Evolutionary conservation across 2,888 invertebrate species (phyloP), one percentile per base, ranked within the genome.

Genomic region (Empis livida): DNA sequence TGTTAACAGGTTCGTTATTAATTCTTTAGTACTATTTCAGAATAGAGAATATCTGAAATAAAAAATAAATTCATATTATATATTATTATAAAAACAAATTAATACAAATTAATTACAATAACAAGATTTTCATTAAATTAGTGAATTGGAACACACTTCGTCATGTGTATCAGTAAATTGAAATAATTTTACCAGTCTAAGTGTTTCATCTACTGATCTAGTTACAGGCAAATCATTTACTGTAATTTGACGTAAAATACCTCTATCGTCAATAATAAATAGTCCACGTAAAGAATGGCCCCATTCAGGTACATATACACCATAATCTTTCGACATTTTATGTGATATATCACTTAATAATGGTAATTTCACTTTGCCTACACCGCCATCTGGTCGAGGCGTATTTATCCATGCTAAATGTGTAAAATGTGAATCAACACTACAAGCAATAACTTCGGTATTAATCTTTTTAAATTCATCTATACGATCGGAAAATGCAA

Each of bases 221-320:
- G 87, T 87, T 13, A 89, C 88, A 1, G 92, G 91, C 52, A 92
- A 74, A 72, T 93, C 92, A 70, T 92, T 93, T 87, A 92, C 90
- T 13, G 92, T 92, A 35, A 92, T 91, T 71, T 92, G 92, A 49
- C 92, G 72, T 31, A 92, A 70, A 49, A 83, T 73, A 41, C 90
- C 90, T 65, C 82, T 86, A 23, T 82, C 79, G 69, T 92, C 92
- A 63, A 93, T 89, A 49, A 93, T 91, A 63, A 92, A 93, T 51
- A 92, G 71, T 10, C 91, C 92, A 67, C 92, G 43, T 31, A 52
- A 70, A 41, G 89, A 84, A 61, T 91, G 89, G 1, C 91, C 92
- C 47, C 87, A 70, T 63, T 91, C 88, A 61, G 90, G 86, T 49
- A 91, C 71, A 61, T 84, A 90, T 9, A 92, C 91, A 5, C 92